These are phyloP conservation scores for Rhabdomys dilectus DNA, from an alignment of 2,113 vertebrate genomes.

Conservation along the genomic window DNA sequence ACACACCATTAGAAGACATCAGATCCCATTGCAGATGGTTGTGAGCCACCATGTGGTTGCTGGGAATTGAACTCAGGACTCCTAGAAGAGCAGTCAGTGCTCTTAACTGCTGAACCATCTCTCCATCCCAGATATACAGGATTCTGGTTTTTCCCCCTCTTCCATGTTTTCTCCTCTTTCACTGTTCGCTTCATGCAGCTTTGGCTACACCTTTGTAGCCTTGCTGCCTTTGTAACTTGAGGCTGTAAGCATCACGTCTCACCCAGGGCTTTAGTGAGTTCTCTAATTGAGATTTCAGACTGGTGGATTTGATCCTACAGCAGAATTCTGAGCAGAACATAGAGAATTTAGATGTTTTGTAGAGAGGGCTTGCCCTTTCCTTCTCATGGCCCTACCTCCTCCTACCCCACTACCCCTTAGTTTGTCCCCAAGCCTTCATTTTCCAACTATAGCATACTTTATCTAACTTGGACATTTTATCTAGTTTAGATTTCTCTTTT, in stretches of 20 bases:
- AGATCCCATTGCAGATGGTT: too few relatives aligned
- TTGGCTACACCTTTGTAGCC: neutral
- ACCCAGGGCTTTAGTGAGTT: too few relatives aligned
- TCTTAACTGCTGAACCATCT: too few relatives aligned
- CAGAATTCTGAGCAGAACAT: neutral
- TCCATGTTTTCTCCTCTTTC: neutral
- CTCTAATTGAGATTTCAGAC: neutral
- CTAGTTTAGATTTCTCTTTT: neutral
- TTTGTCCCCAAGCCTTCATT: neutral
- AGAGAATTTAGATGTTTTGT: neutral
- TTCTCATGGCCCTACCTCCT: neutral
- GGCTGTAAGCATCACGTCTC: neutral
- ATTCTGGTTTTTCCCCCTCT: neutral
- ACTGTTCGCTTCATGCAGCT: neutral
- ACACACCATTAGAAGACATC: too few relatives aligned
- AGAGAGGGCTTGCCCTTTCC: neutral
- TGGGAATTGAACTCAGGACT: too few relatives aligned
- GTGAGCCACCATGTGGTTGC: too few relatives aligned
- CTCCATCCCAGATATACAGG: neutral
- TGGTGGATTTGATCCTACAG: neutral
- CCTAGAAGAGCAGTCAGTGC: too few relatives aligned
- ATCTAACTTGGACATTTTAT: neutral
- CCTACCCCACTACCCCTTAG: too few relatives aligned
- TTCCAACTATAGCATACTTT: accelerated
- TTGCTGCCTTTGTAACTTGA: neutral